Conservation (phyloP, 2,113 vertebrate genomes). For the Perognathus longimembris region DNA sequence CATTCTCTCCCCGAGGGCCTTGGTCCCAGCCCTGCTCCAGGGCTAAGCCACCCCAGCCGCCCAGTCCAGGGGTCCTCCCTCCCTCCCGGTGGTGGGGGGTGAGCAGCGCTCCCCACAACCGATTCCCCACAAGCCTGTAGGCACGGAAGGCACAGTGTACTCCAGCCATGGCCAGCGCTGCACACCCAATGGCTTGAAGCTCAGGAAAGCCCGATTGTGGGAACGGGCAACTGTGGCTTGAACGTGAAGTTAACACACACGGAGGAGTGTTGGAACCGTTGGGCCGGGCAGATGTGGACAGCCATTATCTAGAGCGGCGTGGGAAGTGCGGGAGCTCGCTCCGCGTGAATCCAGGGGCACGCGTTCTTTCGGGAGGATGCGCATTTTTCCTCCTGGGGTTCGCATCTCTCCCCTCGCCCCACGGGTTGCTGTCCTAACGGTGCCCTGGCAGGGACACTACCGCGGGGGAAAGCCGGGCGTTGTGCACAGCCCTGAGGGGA, state of each 20-base stretch:
- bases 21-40: background rate
- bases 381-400: rapidly evolving
- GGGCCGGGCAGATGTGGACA: background rate
- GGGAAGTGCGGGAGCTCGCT: no score
- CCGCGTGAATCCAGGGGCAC: no score
- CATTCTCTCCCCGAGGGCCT: background rate
- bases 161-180: background rate
- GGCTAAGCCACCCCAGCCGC: no score
- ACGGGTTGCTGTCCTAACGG: no score
- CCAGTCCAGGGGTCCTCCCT: no score
- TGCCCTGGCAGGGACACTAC: rapidly evolving
- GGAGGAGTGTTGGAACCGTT: background rate
- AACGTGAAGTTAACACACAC: background rate
- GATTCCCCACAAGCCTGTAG: background rate
- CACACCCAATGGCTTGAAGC: background rate
- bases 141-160: background rate
- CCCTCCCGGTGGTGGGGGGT: no score
- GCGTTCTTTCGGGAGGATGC: no score
- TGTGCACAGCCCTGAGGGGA: background rate
- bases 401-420: no score
- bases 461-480: background rate
- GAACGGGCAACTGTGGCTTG: background rate
- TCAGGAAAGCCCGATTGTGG: background rate
- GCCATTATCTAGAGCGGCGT: background rate
- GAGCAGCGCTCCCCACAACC: no score